phyloP scores from a whole-genome alignment of 2,113 vertebrate species.

The Gymnocephalus cernua region DNA sequence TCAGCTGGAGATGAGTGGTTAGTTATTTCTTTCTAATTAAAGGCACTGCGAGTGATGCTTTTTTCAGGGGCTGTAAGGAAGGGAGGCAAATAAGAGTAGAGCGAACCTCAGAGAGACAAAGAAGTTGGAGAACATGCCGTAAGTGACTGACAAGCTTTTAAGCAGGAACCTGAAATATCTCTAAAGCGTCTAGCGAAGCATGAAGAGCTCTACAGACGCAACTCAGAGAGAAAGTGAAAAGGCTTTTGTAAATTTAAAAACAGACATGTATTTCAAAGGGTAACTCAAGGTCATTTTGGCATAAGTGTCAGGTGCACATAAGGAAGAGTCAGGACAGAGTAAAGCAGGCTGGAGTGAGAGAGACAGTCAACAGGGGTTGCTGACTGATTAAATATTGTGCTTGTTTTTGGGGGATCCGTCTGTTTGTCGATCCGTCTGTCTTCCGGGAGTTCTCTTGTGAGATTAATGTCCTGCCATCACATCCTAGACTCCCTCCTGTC shows the following conservation, averaged over 20 bases:
- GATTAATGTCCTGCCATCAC: constrained; percentile 73
- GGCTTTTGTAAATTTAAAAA: constrained; percentile 27
- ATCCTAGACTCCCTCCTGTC: constrained; percentile 67
- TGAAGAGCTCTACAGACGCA: constrained; percentile 54
- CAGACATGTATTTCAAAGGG: constrained; percentile 1
- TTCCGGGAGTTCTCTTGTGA: constrained; percentile 54
- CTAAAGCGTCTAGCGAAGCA: constrained; percentile 43
- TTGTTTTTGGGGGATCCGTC: constrained; percentile 51
- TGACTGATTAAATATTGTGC: constrained; percentile 33
- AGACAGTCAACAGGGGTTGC: background rate
- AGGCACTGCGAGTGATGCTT: constrained; percentile 26
- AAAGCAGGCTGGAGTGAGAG: background rate
- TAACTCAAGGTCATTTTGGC: constrained; percentile 15
- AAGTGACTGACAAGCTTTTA: constrained; percentile 65
- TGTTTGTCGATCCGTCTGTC: constrained; percentile 53
- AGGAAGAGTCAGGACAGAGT: background rate
- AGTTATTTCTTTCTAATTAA: constrained; percentile 34
- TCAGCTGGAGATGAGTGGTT: constrained; percentile 18
- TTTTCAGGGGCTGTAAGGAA: constrained; percentile 5
- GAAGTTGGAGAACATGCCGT: constrained; percentile 45
- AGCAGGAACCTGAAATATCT: constrained; percentile 55
- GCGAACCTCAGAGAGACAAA: constrained; percentile 37
- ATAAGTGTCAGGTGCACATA: background rate
- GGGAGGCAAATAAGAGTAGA: constrained; percentile 28
- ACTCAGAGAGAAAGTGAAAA: constrained; percentile 16